Conservation (phyloP, 2,113 vertebrate genomes). For the Xyliphius kryptos region DNA sequence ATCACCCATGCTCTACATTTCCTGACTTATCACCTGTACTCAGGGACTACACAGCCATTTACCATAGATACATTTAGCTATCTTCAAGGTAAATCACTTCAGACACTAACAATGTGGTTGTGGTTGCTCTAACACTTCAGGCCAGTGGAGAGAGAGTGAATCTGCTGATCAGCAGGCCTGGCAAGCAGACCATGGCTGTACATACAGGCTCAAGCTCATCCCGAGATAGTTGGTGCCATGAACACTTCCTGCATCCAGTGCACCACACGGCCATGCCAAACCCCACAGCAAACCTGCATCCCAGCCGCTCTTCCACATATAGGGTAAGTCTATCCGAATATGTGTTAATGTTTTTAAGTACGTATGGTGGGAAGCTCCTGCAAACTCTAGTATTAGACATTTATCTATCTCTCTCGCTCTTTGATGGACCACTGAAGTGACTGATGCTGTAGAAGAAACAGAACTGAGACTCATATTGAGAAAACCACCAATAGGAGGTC, state of each 20-base stretch:
- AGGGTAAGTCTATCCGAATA: too few relatives aligned
- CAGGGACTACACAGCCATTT: too few relatives aligned
- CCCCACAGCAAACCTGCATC: slow-evolving; percentile 55
- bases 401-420: slow-evolving; percentile 18
- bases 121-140: slow-evolving; percentile 54
- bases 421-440: slow-evolving; percentile 24
- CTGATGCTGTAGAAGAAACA: slow-evolving; percentile 18
- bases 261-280: slow-evolving; percentile 74
- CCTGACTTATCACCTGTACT: too few relatives aligned
- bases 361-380: too few relatives aligned
- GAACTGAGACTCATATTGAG: not conserved
- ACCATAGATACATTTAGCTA: too few relatives aligned
- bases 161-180: slow-evolving; percentile 77
- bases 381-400: too few relatives aligned
- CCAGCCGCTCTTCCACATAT: slow-evolving; percentile 62
- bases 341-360: too few relatives aligned
- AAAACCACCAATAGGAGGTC: slow-evolving; percentile 9
- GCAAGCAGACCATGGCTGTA: slow-evolving; percentile 71
- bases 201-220: slow-evolving; percentile 66
- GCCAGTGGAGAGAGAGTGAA: slow-evolving; percentile 92
- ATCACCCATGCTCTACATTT: too few relatives aligned
- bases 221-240: slow-evolving; percentile 76
- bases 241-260: slow-evolving; percentile 74
- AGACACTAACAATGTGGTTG: too few relatives aligned
- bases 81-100: too few relatives aligned